A percentile compares a stretch with the other conserved stretches of the same genome.
Conservation (phyloP, 2,113 vertebrate genomes). For the Regulus satrapa region DNA sequence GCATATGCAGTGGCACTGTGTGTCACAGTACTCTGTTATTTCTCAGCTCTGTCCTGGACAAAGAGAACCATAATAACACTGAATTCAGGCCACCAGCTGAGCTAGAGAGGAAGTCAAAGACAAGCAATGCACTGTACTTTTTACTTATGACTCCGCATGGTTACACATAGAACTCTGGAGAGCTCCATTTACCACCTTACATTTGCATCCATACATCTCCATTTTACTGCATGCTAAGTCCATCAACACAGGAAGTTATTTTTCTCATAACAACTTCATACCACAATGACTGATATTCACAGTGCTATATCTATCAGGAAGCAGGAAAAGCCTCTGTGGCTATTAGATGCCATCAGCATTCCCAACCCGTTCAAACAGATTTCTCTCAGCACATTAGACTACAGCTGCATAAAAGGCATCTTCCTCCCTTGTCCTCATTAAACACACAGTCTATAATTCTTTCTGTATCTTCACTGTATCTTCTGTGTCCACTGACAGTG, state of each 20-base stretch:
- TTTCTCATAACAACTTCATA: constrained; percentile 34
- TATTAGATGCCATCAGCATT: constrained; percentile 20
- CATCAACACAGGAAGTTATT: constrained; percentile 52
- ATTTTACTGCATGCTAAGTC: background rate
- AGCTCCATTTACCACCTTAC: background rate
- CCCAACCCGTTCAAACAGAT: background rate
- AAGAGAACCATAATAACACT: background rate
- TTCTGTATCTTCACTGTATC: background rate
- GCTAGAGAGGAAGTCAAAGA: background rate
- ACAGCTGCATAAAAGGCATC: background rate
- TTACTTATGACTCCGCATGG: background rate
- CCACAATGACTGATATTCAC: constrained; percentile 14
- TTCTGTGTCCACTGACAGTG: background rate
- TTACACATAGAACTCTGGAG: background rate
- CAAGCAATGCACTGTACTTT: background rate
- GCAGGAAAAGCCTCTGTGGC: constrained; percentile 29
- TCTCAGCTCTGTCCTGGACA: background rate
- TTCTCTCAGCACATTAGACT: background rate
- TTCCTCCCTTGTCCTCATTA: background rate
- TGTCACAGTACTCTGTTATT: background rate
- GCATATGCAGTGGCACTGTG: background rate
- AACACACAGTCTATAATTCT: background rate
- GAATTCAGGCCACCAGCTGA: background rate
- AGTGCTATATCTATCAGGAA: background rate
- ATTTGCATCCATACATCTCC: background rate